Evolutionary conservation across 2,888 invertebrate species (phyloP), one percentile per base, ranked within the genome.

Genomic region (Ceraclea dissimilis): DNA sequence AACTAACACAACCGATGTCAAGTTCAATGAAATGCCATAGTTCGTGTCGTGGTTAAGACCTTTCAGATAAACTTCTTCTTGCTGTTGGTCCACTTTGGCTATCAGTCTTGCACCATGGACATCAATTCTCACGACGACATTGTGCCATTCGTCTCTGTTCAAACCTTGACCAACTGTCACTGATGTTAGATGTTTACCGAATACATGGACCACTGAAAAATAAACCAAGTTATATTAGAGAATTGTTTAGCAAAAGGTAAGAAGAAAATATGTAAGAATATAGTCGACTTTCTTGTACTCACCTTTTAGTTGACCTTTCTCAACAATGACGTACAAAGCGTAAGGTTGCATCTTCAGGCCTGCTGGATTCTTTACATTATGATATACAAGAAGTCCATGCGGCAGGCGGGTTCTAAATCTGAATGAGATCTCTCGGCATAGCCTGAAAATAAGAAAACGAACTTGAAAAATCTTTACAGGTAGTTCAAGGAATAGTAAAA

Each of bases 111-210:
- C 90, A 21, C 88, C 87, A 65, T 90, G 89, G 2, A 93, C 92
- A 70, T 93, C 92, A 61, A 93, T 92, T 58, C 88, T 83, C 65
- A 86, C 91, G 54, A 87, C 85, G 16, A 93, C 93, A 65, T 85
- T 87, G 69, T 93, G 93, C 93, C 93, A 93, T 66, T 90, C 85
- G 67, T 93, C 92, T 64, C 90, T 82, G 71, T 93, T 93, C 55
- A 93, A 72, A 2, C 91, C 92, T 72, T 91, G 83, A 34, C 92
- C 93, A 2, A 93, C 92, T 1, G 90, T 91, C 44, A 93, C 83
- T 21, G 78, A 78, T 26, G 92, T 92, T 52, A 90, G 83, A 68
- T 88, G 87, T 69, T 92, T 91, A 2, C 92, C 92, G 69, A 92
- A 93, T 21, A 93, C 91, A 69, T 93, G 93, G 8, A 93, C 92